Evolutionary conservation across 2,113 vertebrate genomes (phyloP), one percentile per base, ranked within the genome.

Genomic region (Mionectes macconnelli): DNA sequence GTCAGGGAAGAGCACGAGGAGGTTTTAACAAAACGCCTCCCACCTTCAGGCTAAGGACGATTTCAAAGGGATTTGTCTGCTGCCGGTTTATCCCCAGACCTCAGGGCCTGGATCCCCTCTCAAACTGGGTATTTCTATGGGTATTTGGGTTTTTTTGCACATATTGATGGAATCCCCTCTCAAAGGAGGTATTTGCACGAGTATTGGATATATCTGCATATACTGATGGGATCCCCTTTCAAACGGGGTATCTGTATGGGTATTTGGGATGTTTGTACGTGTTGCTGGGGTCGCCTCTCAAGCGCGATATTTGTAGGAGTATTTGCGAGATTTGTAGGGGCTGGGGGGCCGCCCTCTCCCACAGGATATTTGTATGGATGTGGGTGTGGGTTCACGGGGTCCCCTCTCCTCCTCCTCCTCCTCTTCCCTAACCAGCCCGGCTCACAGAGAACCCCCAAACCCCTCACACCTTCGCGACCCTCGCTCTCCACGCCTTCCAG

Each of bases 231-330:
- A 15, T 50, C 49, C 12, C 49, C 49, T 50, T 8, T 50, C 49
- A 18, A 30, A 19, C 6, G 15, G 17, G 28, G 5, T 30, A 55
- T 31, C 12, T 31, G 30, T 11, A 18, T 4, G 52, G 16, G 16
- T 53, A 28, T 25, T 49, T 17, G 8, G 2, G 7, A 17, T 2
- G 7, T 30, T 10, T 4, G 19, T 11, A 2, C 0, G 45, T 39
- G 17, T 4, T 22, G n/a, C 14, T 0, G 24, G 44, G 18, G n/a
- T 33, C 44, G 18, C 27, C 33, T 28, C 31, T 56, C 31, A 10
- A 35, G n/a, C 8, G 6, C 5, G 56, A 9, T 57, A 57, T 57
- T 35, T 57, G 14, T 35, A 55, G 7, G 52, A 30, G 30, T 30
- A 18, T 50, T 50, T 50, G 24, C 25, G 31, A 11, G 31, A 33